These are phyloP conservation scores for Bubalus kerabau DNA, from an alignment of 2,113 vertebrate genomes.

Conservation along the genomic window DNA sequence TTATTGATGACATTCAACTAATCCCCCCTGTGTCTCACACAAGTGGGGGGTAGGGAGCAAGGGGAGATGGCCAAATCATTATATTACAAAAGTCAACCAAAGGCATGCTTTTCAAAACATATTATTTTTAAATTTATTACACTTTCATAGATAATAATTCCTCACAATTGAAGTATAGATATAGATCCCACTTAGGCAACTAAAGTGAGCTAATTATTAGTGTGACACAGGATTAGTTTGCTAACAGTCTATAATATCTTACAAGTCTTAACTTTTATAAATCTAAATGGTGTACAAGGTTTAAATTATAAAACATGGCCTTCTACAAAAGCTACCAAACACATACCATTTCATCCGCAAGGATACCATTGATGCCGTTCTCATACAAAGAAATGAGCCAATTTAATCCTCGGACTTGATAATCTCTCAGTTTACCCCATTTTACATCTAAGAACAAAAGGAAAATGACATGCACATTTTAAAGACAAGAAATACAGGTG, in stretches of 20 bases:
- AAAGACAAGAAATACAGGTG: constrained; percentile 12
- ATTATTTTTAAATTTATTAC: neutral
- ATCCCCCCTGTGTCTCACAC: neutral
- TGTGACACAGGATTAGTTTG: neutral
- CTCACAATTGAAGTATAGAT: neutral
- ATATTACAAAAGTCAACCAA: neutral
- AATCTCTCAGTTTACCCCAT: constrained; percentile 94
- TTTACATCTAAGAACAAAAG: constrained; percentile 88
- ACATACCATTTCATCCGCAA: constrained; percentile 98
- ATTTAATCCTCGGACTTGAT: constrained; percentile 96
- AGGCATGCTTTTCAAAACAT: neutral
- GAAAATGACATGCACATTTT: neutral
- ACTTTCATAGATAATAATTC: neutral
- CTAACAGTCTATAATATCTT: neutral
- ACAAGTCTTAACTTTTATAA: neutral
- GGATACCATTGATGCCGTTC: constrained; percentile 98
- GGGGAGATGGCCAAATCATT: neutral
- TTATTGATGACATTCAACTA: neutral
- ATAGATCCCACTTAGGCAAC: neutral
- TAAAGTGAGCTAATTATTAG: neutral
- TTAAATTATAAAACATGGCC: neutral
- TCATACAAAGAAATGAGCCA: constrained; percentile 99
- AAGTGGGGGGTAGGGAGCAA: neutral
- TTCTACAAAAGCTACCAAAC: neutral
- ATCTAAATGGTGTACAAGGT: neutral